These are phyloP conservation scores for Pseudopodoces humilis DNA, from an alignment of 2,113 vertebrate species.

Conservation along the genomic window DNA sequence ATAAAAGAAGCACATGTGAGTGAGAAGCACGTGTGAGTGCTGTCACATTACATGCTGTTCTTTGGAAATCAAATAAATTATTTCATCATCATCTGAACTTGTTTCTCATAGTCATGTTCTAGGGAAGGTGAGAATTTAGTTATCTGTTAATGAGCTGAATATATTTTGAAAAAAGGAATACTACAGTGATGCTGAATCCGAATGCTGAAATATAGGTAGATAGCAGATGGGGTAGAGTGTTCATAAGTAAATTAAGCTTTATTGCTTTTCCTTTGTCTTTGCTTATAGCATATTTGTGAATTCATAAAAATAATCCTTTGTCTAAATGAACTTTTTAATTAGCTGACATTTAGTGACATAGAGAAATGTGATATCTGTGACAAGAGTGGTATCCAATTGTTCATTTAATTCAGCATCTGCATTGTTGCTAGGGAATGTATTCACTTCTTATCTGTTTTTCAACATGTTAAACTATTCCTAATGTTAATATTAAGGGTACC, in stretches of 20 bases:
- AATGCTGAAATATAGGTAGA: background rate
- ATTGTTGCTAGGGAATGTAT: background rate
- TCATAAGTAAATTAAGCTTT: slow-evolving; percentile 48
- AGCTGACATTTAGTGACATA: slow-evolving; percentile 33
- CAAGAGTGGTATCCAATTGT: background rate
- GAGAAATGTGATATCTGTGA: slow-evolving; percentile 33
- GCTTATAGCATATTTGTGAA: slow-evolving; percentile 38
- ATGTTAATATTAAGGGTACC: background rate
- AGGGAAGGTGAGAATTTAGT: background rate
- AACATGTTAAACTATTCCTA: background rate
- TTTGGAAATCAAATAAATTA: background rate
- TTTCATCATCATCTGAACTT: background rate
- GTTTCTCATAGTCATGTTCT: background rate
- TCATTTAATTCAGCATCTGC: slow-evolving; percentile 5
- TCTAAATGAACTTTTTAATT: slow-evolving; percentile 59
- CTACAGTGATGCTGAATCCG: background rate
- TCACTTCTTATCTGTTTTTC: background rate
- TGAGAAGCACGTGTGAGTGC: too few relatives aligned
- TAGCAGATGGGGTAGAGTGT: background rate
- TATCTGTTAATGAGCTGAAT: background rate
- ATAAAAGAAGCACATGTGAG: background rate
- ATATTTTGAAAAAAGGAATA: background rate
- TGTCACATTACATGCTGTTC: background rate
- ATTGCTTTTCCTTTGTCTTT: slow-evolving; percentile 51
- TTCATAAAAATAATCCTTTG: slow-evolving; percentile 51